Evolutionary conservation across 1,140 invertebrate genomes (phyloP).

Genomic region (Berghia stephanieae): DNA sequence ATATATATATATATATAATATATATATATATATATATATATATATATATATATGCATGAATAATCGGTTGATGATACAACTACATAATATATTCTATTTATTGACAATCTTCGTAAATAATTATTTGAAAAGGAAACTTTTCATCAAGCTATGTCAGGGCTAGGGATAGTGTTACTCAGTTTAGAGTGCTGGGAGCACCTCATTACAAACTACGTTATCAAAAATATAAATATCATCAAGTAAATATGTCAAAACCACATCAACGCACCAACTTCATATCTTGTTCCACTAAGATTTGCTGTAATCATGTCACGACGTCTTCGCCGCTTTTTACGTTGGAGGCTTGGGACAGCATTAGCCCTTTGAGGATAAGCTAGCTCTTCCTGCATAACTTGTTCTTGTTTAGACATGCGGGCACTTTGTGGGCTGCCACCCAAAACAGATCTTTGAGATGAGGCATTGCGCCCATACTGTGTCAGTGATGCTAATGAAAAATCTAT

Average conservation of each 20-base stretch:
- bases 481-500: slow-evolving; percentile 52
- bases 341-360: not conserved
- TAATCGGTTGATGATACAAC: not conserved
- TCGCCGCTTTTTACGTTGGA: slow-evolving; percentile 51
- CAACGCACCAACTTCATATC: slow-evolving; percentile 66
- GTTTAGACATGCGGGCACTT: slow-evolving; percentile 27
- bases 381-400: not conserved
- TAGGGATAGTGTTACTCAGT: too few relatives aligned
- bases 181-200: not conserved
- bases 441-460: slow-evolving; percentile 19
- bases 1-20: too few relatives aligned
- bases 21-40: not conserved
- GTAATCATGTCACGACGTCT: slow-evolving; percentile 54
- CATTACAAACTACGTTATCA: not conserved
- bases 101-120: too few relatives aligned
- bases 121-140: too few relatives aligned
- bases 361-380: not conserved
- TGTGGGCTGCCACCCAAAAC: slow-evolving; percentile 21
- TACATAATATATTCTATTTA: not conserved
- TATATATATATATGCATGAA: not conserved
- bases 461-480: slow-evolving; percentile 35
- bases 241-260: not conserved
- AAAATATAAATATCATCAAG: not conserved
- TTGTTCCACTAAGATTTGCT: slow-evolving; percentile 64
- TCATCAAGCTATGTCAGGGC: too few relatives aligned